phyloP scores from a whole-genome alignment of 2,113 vertebrate genomes.

The Rhinichthys klamathensis region DNA sequence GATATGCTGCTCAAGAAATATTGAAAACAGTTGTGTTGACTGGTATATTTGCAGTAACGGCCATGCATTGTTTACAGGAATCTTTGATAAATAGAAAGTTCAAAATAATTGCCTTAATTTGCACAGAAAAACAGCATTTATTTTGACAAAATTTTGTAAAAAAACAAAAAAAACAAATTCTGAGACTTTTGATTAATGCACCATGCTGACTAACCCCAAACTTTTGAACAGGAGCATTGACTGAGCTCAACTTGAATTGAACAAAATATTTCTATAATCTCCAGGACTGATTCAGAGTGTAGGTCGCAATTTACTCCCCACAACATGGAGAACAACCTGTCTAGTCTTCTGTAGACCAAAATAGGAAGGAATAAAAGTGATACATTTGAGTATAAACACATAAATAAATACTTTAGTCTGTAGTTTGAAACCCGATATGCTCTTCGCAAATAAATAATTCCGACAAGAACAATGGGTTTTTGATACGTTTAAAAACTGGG shows the following conservation, averaged over 20 bases:
- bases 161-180: no score
- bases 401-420: neutral
- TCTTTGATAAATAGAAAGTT: no score
- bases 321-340: neutral
- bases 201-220: no score
- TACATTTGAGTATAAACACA: neutral
- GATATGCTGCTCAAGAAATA: no score
- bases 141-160: no score
- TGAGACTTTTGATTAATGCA: no score
- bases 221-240: no score
- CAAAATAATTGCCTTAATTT: no score
- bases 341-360: neutral
- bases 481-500: constrained; percentile 14
- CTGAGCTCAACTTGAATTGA: neutral
- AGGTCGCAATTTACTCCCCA: neutral
- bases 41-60: no score
- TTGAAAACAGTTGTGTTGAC: no score
- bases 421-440: neutral
- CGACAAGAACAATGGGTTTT: neutral
- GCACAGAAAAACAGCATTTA: no score
- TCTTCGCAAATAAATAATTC: constrained; percentile 11
- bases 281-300: neutral
- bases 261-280: neutral
- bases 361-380: neutral
- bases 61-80: no score